Base-by-base conservation (phyloP, 2,888 invertebrate species). In the Lamellibrachia satsuma region DNA sequence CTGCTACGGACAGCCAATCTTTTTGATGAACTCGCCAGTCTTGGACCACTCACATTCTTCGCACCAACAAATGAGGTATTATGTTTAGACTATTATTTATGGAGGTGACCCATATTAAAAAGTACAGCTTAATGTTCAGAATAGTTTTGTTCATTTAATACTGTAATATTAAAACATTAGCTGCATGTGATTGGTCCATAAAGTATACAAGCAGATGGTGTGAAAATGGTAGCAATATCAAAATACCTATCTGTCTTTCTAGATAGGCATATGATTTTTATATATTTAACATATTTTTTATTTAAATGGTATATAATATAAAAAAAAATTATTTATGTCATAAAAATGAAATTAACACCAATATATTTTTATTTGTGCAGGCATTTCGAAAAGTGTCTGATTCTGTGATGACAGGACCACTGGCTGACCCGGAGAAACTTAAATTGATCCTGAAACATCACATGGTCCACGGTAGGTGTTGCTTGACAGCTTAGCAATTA, bases 11-110 rank as follows among this genome's bases (percentile, higher is more conserved):
- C 96, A 92, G 97, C 97, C 2, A 97, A 97, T 92, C 94, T 97
- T 2, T 97, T 97, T 93, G 96, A 97, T 91, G 96, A 96, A 52
- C 95, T 97, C 92, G 94, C 96, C 27, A 96, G 93, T 9, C 93
- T 95, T 8, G 96, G 97, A 90, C 97, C 97, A 0, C 96, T 97
- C 93, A 97, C 97, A 0, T 96, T 97, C 91, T 96, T 97, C 93
- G 97, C 97, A 7, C 97, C 97, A 1, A 97, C 97, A 11, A 97
- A 97, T 94, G 96, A 95, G 94, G 96, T 95, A 92, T 93, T 90
- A 22, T 3, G 6, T 6, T 75, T 75, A 4, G 15, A 55, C n/a
- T 75, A 15, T 75, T 11, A 22, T 11, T 22, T 6, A 15, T 75
- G 6, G 6, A 39, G 39, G 39, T 39, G 39, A 39, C 39, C 39